Evolutionary conservation across 1,140 invertebrate species (phyloP), one percentile per base, ranked within the genome.

Genomic region (Daktulosphaira vitifoliae): DNA sequence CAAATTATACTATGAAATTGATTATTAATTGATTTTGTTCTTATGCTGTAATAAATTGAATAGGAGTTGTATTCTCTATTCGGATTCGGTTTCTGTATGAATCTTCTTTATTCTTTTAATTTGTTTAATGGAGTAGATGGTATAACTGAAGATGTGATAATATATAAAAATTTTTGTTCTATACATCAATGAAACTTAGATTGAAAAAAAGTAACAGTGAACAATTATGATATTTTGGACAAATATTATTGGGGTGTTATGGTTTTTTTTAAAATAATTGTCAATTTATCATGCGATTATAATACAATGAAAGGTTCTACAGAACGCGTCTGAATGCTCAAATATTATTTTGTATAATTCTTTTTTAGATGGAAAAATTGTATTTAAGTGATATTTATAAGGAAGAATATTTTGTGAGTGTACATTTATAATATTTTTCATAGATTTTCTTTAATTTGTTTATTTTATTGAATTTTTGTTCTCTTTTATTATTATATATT

Each of bases 281-380:
- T 33, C 29, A 33, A 33, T 6, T 33, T 33, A 11, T 11, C 29
- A 33, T 33, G 29, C 5, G 29, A 33, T 33, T 33, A 16, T 46
- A 18, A 15, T 46, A 20, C 1, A 3, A 39, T 46, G 56, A 62
- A 62, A n/a, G 56, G 56, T 59, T 44, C 26, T 22, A 33, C 38
- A 49, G 54, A n/a, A 42, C 22, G 25, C 54, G 54, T 62, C 56
- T 39, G 56, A 62, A 62, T 62, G 56, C 56, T 62, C 56, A 62
- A 62, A 62, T 44, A 46, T 62, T 62, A 33, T 62, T 62, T 62
- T 62, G 42, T 46, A 62, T 62, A 62, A 62, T 62, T 62, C 56
- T 62, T 62, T 62, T 62, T 46, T 9, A 62, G 56, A 62, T 20
- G 56, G 25, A 62, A 62, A 62, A 62, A 29, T 62, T 62, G 46